phyloP scores from a whole-genome alignment of 2,113 vertebrate genomes.

The Puffinus mauretanicus region DNA sequence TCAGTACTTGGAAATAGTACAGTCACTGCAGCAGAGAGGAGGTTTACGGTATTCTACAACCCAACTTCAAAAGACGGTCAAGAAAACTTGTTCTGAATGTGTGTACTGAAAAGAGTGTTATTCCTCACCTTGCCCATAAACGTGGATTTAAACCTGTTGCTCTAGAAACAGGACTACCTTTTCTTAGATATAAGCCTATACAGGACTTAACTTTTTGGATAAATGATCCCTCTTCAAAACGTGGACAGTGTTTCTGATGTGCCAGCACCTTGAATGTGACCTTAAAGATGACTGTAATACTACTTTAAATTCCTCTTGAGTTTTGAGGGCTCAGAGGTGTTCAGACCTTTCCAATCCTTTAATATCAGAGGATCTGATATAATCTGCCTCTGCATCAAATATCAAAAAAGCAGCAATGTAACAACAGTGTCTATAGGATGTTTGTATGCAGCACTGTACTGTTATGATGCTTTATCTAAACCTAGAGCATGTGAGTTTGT shows the following conservation, averaged over 20 bases:
- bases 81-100: conserved; percentile 24
- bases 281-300: not conserved
- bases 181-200: not conserved
- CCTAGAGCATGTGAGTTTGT: not conserved
- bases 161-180: conserved; percentile 8
- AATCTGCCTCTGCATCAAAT: not conserved
- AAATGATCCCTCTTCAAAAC: conserved; percentile 1
- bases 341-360: not conserved
- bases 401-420: not conserved
- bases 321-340: not conserved
- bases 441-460: not conserved
- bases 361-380: not conserved
- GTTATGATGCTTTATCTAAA: not conserved
- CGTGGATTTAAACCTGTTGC: conserved; percentile 7
- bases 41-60: conserved; percentile 5
- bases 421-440: not conserved
- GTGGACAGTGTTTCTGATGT: not conserved
- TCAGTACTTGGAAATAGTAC: conserved; percentile 52
- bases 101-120: conserved; percentile 37
- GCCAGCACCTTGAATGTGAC: not conserved
- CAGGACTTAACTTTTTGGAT: not conserved
- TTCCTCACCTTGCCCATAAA: conserved; percentile 32
- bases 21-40: conserved; percentile 36
- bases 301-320: not conserved
- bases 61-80: not conserved